Conservation (phyloP, 35 echinoderm and acorn worm genomes). For the Hemicentrotus pulcherrimus region DNA sequence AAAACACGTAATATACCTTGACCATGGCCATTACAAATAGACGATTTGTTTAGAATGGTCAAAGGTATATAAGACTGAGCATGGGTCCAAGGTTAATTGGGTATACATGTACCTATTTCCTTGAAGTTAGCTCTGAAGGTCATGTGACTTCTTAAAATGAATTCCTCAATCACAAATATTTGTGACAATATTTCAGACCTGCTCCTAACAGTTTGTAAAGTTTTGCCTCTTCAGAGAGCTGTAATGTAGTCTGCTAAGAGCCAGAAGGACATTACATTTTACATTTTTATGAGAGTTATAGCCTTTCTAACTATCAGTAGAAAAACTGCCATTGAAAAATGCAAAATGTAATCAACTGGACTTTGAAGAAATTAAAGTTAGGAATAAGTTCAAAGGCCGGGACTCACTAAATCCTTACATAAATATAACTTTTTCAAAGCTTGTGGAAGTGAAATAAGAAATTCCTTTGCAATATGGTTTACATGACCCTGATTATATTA, state of each 20-base stretch:
- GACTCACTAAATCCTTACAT: background rate
- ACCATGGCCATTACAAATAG: background rate
- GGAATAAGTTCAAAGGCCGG: background rate
- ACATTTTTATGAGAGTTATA: too few species aligned
- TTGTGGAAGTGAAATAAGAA: background rate
- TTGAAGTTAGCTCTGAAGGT: background rate
- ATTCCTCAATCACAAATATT: background rate
- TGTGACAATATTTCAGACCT: too few species aligned
- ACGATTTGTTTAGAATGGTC: background rate
- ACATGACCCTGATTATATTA: background rate
- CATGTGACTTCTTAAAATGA: background rate
- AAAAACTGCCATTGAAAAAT: too few species aligned
- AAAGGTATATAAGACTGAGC: background rate
- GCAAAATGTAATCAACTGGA: background rate
- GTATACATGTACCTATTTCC: background rate
- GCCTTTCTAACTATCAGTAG: too few species aligned
- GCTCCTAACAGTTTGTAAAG: too few species aligned
- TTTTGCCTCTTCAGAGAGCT: too few species aligned
- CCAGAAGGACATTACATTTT: too few species aligned
- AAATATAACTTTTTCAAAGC: background rate
- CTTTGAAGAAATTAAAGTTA: background rate
- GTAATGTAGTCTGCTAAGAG: too few species aligned
- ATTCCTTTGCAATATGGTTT: background rate
- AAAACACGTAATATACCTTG: background rate
- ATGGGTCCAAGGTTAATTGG: background rate